These are phyloP conservation scores for Molossus molossus DNA, from an alignment of 2,797 vertebrate species.

Conservation along the genomic window DNA sequence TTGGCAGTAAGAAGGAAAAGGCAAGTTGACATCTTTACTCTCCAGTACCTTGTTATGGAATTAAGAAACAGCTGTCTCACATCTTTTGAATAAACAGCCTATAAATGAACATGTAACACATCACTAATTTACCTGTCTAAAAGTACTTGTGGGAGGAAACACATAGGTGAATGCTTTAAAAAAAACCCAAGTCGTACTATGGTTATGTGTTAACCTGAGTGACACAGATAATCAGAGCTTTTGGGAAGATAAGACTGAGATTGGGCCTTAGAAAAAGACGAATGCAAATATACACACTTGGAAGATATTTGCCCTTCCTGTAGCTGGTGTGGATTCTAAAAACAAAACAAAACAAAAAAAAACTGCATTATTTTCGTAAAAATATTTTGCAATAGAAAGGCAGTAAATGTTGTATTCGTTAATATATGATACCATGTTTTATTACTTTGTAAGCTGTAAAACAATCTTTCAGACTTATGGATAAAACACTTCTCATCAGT, in stretches of 20 bases:
- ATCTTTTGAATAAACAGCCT: not conserved
- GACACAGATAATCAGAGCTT: not conserved
- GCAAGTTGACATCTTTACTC: not conserved
- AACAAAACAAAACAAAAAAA: constrained; percentile 7
- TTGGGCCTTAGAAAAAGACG: not conserved
- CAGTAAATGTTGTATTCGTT: constrained; percentile 1
- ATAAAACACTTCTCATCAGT: constrained; percentile 46
- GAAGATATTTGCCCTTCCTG: not conserved
- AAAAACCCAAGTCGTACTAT: not conserved
- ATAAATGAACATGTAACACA: not conserved
- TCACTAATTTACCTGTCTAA: not conserved
- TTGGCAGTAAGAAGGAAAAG: not conserved
- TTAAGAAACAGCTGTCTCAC: not conserved
- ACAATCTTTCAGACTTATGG: not conserved
- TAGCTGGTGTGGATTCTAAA: not conserved
- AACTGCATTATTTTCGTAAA: constrained; percentile 8
- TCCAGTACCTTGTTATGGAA: not conserved
- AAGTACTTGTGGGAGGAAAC: not conserved
- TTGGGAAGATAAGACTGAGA: not conserved
- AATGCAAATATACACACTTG: not conserved
- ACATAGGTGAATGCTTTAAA: not conserved
- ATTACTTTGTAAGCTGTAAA: constrained; percentile 53
- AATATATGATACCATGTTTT: not conserved
- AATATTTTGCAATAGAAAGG: constrained; percentile 6
- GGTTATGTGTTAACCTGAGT: not conserved